Evolutionary conservation across 2,888 invertebrate genomes (phyloP), one percentile per base, ranked within the genome.

Genomic region (Cartodere bifasciata): DNA sequence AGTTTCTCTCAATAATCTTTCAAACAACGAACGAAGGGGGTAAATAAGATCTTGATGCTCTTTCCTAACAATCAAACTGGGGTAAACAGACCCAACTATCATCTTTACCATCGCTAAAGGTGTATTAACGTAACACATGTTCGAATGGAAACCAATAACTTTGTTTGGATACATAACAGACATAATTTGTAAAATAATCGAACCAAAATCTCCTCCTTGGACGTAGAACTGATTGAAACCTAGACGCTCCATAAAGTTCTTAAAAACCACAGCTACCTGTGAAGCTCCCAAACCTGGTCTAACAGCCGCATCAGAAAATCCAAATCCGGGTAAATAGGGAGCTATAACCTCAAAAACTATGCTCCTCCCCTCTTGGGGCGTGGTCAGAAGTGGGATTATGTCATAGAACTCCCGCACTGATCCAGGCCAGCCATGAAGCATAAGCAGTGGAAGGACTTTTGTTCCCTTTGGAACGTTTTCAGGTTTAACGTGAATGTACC

Each of bases 361-460:
- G 38, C 72, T 60, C 17, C 63, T 54, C 1, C 63, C 67, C 0
- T 58, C 45, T 24, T 62, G 58, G 0, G 62, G 62, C 0, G 67
- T 72, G 1, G 53, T 55, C 7, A 86, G 60, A 22, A 70, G 49
- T 0, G 83, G 82, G 26, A 85, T 74, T 1, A 83, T 56, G 28
- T 75, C 73, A 47, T 80, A 78, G 58, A 87, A 90, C 58, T 91
- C 90, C 11, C 75, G 64, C 2, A 87, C 67, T 0, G 84, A 85
- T 1, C 88, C 86, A 1, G 90, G 88, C 90, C 91, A 91, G 20
- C 91, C 91, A 51, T 91, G 90, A 9, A 82, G 56, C 21, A 91
- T 44, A 2, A 85, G 56, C 0, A 86, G 48, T 0, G 85, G 82
- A 1, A 78, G 39, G 1, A 72, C 64, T 46, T 67, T 52, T 2